Evolutionary conservation across 2,113 vertebrate species (phyloP).

Genomic region (Irena cyanogastra): DNA sequence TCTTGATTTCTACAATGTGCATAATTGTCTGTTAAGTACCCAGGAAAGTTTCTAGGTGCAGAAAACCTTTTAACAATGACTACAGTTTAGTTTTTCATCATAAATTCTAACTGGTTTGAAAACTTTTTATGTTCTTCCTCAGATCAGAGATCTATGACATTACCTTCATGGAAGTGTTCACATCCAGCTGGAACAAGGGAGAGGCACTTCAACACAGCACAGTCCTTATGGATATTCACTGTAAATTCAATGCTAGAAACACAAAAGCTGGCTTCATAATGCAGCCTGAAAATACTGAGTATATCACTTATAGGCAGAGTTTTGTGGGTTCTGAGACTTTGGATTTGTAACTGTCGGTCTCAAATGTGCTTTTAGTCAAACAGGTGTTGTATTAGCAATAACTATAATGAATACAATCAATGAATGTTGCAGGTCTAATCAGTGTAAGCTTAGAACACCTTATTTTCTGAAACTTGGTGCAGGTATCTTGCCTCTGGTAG

Average conservation of each 20-base stretch:
- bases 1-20: rapidly evolving
- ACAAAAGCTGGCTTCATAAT: background rate
- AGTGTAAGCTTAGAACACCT: background rate
- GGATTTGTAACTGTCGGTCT: background rate
- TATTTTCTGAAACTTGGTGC: background rate
- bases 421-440: background rate
- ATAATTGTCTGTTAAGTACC: background rate
- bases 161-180: background rate
- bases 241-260: background rate
- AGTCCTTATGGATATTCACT: rapidly evolving
- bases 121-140: background rate
- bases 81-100: background rate
- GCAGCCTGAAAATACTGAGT: background rate
- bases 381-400: background rate
- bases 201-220: background rate
- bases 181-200: background rate
- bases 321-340: background rate
- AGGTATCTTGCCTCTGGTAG: background rate
- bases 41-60: background rate
- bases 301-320: background rate
- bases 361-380: background rate
- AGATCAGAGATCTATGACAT: background rate
- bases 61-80: background rate
- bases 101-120: background rate
- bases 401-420: background rate